phyloP scores from a whole-genome alignment of 2,797 vertebrate species.

The Telmatherina bonti region DNA sequence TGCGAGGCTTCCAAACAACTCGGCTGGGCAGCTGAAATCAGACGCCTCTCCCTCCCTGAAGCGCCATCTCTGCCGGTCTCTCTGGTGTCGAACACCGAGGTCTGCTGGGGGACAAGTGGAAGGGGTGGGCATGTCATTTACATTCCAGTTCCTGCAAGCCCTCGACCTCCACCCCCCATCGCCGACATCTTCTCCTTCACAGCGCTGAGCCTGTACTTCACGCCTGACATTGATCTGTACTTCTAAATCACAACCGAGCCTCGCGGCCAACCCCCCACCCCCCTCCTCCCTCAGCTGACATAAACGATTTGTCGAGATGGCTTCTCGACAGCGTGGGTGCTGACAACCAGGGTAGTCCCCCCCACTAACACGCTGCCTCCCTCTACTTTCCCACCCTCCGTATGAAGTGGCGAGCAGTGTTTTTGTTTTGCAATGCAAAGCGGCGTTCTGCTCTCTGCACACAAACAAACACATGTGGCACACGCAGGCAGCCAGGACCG shows the following conservation, averaged over 20 bases:
- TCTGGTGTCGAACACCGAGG: conserved; percentile 31
- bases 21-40: conserved; percentile 46
- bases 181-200: conserved; percentile 12
- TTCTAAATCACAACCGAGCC: conserved; percentile 74
- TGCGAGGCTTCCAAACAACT: conserved; percentile 42
- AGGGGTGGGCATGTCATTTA: conserved; percentile 49
- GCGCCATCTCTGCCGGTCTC: conserved; percentile 20
- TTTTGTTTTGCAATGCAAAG: conserved; percentile 68
- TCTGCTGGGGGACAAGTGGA: conserved; percentile 42
- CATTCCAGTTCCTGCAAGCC: conserved; percentile 29
- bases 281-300: conserved; percentile 76
- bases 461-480: conserved; percentile 52
- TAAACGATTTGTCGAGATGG: conserved; percentile 71
- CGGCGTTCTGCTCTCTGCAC: conserved; percentile 41
- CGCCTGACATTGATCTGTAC: conserved; percentile 71
- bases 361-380: neutral
- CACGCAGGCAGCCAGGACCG: conserved; percentile 38
- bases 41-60: conserved; percentile 27
- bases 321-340: conserved; percentile 34
- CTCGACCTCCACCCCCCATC: neutral
- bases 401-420: conserved; percentile 45
- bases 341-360: conserved; percentile 36
- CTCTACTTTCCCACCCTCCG: conserved; percentile 18
- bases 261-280: conserved; percentile 55
- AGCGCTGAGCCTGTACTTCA: conserved; percentile 40